Evolutionary conservation across 2,113 vertebrate species (phyloP).

Genomic region (Oncorhynchus gorbuscha): DNA sequence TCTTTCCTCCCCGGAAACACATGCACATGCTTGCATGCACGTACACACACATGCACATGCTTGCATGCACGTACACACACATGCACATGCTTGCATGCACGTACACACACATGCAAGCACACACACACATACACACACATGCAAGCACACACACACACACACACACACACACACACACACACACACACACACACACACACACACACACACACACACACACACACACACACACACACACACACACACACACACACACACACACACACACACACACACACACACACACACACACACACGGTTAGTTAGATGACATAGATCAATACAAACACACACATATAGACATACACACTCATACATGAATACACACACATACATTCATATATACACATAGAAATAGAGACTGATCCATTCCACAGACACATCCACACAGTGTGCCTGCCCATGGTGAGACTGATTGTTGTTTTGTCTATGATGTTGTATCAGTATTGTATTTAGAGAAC

Average conservation of each 20-base stretch:
- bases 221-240: slow-evolving; percentile 30
- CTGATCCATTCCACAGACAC: slow-evolving; percentile 25
- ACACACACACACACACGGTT: slow-evolving; percentile 29
- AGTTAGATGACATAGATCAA: slow-evolving; percentile 15
- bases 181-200: slow-evolving; percentile 7
- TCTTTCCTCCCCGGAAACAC: slow-evolving; percentile 34
- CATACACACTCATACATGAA: too few species aligned
- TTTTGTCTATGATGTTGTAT: too few species aligned
- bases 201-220: background rate
- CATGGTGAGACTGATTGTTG: slow-evolving; percentile 27
- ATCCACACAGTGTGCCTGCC: slow-evolving; percentile 39
- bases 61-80: too few species aligned
- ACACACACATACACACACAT: too few species aligned
- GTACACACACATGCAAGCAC: background rate
- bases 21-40: slow-evolving; percentile 9
- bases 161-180: slow-evolving; percentile 20
- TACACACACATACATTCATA: too few species aligned
- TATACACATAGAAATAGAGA: background rate
- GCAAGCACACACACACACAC: background rate
- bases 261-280: too few species aligned
- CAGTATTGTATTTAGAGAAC: too few species aligned
- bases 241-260: background rate
- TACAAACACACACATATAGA: slow-evolving; percentile 17
- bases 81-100: too few species aligned
- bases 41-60: slow-evolving; percentile 8